Evolutionary conservation across 2,888 invertebrate genomes (phyloP), one percentile per base, ranked within the genome.

Genomic region (Strigamia crassipes): DNA sequence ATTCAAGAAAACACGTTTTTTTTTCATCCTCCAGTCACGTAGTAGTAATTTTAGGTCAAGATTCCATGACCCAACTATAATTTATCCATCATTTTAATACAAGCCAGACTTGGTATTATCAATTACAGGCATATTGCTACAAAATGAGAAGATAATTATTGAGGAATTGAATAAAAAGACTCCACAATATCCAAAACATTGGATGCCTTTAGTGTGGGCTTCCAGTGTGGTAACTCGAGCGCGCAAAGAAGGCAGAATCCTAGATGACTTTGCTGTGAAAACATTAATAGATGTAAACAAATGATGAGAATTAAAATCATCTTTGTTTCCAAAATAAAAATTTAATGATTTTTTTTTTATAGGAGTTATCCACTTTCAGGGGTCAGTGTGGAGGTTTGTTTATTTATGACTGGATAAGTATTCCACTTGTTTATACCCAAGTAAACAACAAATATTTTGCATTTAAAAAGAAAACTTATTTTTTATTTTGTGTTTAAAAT

Each of bases 171-270:
- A 95, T 87, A 46, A 18, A n/a, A 94, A 94, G 86, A 95, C 94
- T 86, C 95, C 95, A 0, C 92, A 94, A 82, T 94, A 94, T 82
- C 93, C 94, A 10, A 96, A 95, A 86, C 95, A 95, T 88, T 96
- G 95, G 95, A 94, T 96, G 86, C 96, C 96, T 10, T 93, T 96
- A 83, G 94, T 95, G 12, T 96, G 96, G 96, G 95, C 95, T 0
- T 92, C 95, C 0, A 94, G 94, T 88, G 95, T 96, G 85, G 93
- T 96, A 83, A 95, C 95, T 0, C 89, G 95, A 84, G 95, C 96
- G 5, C 84, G 89, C 23, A 86, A 87, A 80, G 89, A 90, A 84
- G 88, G 87, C 9, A 84, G 87, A 78, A 87, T 88, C 31, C 88
- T 89, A 82, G 89, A 89, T 84, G 86, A 88, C 15, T 84, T 87